phyloP scores from a whole-genome alignment of 1,140 invertebrate species.

The Lysiphlebus fabarum region DNA sequence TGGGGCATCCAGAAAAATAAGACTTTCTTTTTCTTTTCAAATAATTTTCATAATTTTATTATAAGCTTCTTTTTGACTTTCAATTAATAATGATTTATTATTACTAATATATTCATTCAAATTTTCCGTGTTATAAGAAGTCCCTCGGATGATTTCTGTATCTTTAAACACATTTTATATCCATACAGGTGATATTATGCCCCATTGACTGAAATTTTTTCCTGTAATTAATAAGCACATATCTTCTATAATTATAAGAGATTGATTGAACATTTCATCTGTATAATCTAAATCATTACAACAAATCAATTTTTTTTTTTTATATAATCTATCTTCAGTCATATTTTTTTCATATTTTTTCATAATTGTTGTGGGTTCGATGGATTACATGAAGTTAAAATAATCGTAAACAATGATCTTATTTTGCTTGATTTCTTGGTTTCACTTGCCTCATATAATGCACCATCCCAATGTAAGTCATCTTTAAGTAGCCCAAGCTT shows the following conservation, averaged over 20 bases:
- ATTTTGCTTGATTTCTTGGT: neutral
- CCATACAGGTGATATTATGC: neutral
- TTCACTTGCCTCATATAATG: conserved; percentile 7
- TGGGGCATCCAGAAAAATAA: conserved; percentile 38
- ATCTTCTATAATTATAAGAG: neutral
- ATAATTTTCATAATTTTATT: conserved; percentile 20
- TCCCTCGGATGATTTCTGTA: neutral
- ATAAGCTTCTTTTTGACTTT: conserved; percentile 6
- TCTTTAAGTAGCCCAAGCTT: conserved; percentile 37
- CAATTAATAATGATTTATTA: conserved; percentile 23
- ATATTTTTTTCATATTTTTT: conserved; percentile 13
- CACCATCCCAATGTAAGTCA: conserved; percentile 35
- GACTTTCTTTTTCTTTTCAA: conserved; percentile 14
- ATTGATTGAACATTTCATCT: neutral
- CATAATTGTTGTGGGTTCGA: conserved; percentile 18
- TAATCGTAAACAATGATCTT: conserved; percentile 20
- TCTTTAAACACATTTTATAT: neutral
- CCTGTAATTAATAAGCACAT: neutral
- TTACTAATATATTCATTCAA: conserved; percentile 20
- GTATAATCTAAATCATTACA: neutral
- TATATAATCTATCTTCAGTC: conserved; percentile 14
- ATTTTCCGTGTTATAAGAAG: neutral
- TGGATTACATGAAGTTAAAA: conserved; percentile 7
- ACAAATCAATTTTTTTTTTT: neutral
- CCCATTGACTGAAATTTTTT: conserved; percentile 22